A percentile compares a stretch with the other conserved stretches of the same genome.
Evolutionary conservation across 2,113 vertebrate species (phyloP).

Genomic region (Trichomycterus rosablanca): DNA sequence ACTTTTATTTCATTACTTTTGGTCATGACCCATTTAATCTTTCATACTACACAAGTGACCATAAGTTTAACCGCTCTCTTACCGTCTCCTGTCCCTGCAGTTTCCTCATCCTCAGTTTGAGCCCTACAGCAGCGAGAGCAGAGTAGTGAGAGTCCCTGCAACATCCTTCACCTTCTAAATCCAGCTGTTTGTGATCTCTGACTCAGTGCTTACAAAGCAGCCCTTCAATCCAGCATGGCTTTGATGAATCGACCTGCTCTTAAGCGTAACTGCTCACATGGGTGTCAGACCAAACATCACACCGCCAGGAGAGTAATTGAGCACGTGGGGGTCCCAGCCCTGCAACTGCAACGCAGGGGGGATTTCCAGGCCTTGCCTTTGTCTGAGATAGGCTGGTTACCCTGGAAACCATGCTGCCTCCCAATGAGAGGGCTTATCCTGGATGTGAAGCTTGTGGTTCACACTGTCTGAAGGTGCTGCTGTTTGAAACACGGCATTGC

Average conservation of each 20-base stretch:
- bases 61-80: no score
- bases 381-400: constrained; percentile 26
- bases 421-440: neutral
- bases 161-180: constrained; percentile 13
- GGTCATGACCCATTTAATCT: no score
- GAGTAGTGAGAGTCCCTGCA: neutral
- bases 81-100: no score
- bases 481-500: neutral
- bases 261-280: neutral
- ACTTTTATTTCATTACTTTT: no score
- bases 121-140: constrained; percentile 1
- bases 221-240: constrained; percentile 5
- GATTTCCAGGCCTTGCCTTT: constrained; percentile 7
- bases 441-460: constrained; percentile 2
- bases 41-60: no score
- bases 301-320: constrained; percentile 23
- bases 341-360: no score
- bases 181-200: neutral
- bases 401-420: constrained; percentile 33
- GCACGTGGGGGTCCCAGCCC: no score
- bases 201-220: neutral
- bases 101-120: no score
- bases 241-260: constrained; percentile 9
- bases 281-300: neutral
- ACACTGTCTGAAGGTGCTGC: neutral